Conservation (phyloP, 2,113 vertebrate species). For the Sorex fumeus region DNA sequence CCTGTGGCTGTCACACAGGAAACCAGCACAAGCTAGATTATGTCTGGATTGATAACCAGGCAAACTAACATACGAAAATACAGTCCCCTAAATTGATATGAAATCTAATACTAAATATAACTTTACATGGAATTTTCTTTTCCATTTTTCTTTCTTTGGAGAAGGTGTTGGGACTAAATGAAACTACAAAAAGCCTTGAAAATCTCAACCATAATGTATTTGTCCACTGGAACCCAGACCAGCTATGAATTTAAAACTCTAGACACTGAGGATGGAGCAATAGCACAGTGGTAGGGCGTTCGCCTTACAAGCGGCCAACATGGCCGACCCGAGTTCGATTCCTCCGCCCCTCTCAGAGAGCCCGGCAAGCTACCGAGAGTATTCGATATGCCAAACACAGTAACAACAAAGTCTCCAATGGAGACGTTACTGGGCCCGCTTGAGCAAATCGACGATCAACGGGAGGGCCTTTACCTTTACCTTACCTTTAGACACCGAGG, state of each 20-base stretch:
- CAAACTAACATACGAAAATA: background rate
- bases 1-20: background rate
- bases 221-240: background rate
- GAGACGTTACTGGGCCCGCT: no score
- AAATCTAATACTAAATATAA: constrained; percentile 39
- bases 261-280: background rate
- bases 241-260: constrained; percentile 6
- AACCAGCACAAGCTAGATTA: background rate
- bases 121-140: background rate
- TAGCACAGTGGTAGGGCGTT: no score
- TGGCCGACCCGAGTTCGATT: no score
- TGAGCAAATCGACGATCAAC: no score
- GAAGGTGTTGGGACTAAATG: background rate
- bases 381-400: no score
- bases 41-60: background rate
- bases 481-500: background rate
- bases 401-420: no score
- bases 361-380: no score
- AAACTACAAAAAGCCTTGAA: constrained; percentile 16
- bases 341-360: no score
- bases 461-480: no score
- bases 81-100: background rate
- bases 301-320: no score
- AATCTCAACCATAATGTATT: background rate
- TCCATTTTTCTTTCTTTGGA: background rate